phyloP scores from a whole-genome alignment of 1,140 invertebrate species.

The Calosoma granatense region DNA sequence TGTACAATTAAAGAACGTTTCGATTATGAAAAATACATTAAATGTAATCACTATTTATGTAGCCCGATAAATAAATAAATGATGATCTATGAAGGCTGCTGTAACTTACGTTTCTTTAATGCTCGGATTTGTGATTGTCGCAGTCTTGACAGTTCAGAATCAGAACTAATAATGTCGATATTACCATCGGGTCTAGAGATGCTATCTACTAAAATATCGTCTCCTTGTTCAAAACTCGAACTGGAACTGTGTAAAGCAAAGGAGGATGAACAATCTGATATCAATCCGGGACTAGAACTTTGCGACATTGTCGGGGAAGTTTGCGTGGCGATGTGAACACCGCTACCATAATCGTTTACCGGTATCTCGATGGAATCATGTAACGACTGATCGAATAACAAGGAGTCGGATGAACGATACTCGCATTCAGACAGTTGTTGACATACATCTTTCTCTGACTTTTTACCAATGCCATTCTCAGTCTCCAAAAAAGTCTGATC shows the following conservation, averaged over 20 bases:
- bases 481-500: background rate
- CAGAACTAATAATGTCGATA: background rate
- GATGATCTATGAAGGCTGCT: no score
- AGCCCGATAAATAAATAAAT: no score
- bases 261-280: conserved; percentile 26
- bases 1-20: no score
- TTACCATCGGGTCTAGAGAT: conserved; percentile 11
- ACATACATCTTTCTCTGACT: background rate
- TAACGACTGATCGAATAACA: conserved; percentile 3
- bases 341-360: conserved; percentile 4
- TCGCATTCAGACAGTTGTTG: background rate
- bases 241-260: conserved; percentile 19
- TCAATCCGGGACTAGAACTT: conserved; percentile 28
- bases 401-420: background rate
- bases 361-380: conserved; percentile 6
- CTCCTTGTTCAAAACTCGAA: conserved; percentile 17
- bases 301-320: conserved; percentile 25
- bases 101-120: background rate
- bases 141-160: background rate
- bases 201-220: conserved; percentile 13
- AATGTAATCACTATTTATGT: no score
- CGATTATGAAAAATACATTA: no score
- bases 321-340: conserved; percentile 21
- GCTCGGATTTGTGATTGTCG: background rate
- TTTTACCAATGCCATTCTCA: background rate